Percentiles rank a stretch among this genome's conserved stretches.
phyloP scores from a whole-genome alignment of 2,797 vertebrate genomes.

The Pseudochaenichthys georgianus region DNA sequence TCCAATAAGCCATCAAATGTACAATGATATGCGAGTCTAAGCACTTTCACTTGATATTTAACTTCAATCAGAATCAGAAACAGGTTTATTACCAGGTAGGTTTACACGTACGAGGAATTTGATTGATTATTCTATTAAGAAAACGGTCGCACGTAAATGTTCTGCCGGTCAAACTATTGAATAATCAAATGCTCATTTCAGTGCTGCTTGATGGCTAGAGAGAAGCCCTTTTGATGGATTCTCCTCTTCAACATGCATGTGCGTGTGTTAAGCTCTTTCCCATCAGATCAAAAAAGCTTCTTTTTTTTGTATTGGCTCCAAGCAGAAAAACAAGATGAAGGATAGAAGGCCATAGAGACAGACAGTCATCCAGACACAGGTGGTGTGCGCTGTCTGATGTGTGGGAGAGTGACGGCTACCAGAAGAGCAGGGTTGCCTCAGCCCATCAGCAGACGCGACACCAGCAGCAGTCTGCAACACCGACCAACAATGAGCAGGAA shows the following conservation, averaged over 20 bases:
- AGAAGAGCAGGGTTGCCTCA: slow-evolving; percentile 64
- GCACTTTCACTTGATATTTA: slow-evolving; percentile 20
- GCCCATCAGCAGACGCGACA: slow-evolving; percentile 70
- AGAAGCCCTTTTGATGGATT: slow-evolving; percentile 20
- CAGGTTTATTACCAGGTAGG: too few relatives aligned
- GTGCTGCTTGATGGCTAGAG: neutral
- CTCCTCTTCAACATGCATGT: slow-evolving; percentile 12
- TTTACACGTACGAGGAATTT: neutral
- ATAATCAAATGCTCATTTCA: slow-evolving; percentile 4
- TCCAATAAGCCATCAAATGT: slow-evolving; percentile 3
- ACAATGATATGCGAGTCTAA: neutral
- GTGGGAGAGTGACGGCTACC: slow-evolving; percentile 77
- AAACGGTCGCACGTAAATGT: slow-evolving; percentile 11
- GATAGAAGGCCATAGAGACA: slow-evolving; percentile 44
- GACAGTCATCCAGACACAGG: slow-evolving; percentile 60
- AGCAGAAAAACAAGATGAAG: slow-evolving; percentile 44
- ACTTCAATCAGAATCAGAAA: neutral
- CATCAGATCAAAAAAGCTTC: slow-evolving; percentile 15
- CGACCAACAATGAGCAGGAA: slow-evolving; percentile 21
- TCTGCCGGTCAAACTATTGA: slow-evolving; percentile 37
- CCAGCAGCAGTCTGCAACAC: slow-evolving; percentile 53
- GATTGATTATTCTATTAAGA: slow-evolving; percentile 18
- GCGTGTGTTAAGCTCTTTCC: slow-evolving; percentile 9
- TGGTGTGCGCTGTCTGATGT: slow-evolving; percentile 65
- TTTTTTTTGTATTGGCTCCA: slow-evolving; percentile 24